A percentile compares a stretch with the other conserved stretches of the same genome.
phyloP scores from a whole-genome alignment of 2,888 invertebrate species.

The Sialis fuliginosa region DNA sequence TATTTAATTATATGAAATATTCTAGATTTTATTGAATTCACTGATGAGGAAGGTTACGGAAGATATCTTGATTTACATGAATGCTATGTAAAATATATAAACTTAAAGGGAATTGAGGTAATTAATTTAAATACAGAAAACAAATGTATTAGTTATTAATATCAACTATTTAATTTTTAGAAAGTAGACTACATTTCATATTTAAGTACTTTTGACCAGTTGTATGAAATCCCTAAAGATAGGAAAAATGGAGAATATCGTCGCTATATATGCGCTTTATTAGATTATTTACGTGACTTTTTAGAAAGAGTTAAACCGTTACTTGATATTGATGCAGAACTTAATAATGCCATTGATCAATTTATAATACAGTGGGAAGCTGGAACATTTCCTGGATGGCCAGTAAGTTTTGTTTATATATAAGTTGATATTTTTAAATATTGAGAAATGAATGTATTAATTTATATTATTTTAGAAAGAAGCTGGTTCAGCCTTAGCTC shows the following conservation, averaged over 20 bases:
- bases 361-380: constrained; percentile 77
- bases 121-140: constrained; percentile 4
- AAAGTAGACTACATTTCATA: constrained; percentile 95
- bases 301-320: constrained; percentile 72
- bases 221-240: constrained; percentile 88
- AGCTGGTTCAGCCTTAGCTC: constrained; percentile 79
- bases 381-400: constrained; percentile 90
- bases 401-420: constrained; percentile 30
- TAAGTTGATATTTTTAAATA: constrained; percentile 3
- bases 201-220: constrained; percentile 80
- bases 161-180: constrained; percentile 19
- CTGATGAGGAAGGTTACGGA: constrained; percentile 98
- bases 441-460: neutral
- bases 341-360: constrained; percentile 59
- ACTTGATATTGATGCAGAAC: constrained; percentile 60
- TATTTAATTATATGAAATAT: constrained; percentile 9
- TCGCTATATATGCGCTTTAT: constrained; percentile 64
- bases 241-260: constrained; percentile 76
- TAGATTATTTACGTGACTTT: constrained; percentile 76
- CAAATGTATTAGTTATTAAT: constrained; percentile 1
- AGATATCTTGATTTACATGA: constrained; percentile 95
- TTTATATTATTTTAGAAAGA: constrained; percentile 49
- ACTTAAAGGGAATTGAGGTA: constrained; percentile 89
- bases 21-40: constrained; percentile 78
- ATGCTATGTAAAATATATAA: constrained; percentile 89